Conservation (phyloP, 2,113 vertebrate species). For the Myanophis thanlyinensis region DNA sequence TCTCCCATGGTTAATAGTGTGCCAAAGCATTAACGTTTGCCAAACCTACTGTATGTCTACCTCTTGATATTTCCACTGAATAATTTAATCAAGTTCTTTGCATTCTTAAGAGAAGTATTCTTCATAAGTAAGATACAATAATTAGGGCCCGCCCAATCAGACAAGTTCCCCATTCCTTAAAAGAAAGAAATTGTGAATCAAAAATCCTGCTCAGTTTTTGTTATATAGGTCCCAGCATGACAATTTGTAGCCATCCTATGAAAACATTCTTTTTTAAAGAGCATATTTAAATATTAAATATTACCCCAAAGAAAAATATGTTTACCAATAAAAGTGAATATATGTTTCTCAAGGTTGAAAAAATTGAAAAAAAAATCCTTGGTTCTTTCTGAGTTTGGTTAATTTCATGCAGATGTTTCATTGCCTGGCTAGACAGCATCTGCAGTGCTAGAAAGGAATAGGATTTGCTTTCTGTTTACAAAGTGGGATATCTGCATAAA, state of each 20-base stretch:
- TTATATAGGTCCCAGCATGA: background rate
- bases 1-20: background rate
- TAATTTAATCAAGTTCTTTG: background rate
- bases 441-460: background rate
- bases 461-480: background rate
- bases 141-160: background rate
- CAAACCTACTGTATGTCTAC: background rate
- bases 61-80: background rate
- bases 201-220: background rate
- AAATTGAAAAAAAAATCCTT: background rate
- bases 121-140: no score
- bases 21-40: background rate
- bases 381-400: background rate
- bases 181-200: background rate
- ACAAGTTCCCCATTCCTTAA: background rate
- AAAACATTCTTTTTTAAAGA: background rate
- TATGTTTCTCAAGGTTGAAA: background rate
- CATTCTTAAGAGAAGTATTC: background rate
- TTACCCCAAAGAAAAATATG: background rate
- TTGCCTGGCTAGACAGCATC: background rate
- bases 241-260: background rate
- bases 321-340: background rate
- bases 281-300: background rate
- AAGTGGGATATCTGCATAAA: background rate
- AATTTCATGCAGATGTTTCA: background rate